phyloP scores from a whole-genome alignment of 2,113 vertebrate genomes.

The Glareola pratincola region DNA sequence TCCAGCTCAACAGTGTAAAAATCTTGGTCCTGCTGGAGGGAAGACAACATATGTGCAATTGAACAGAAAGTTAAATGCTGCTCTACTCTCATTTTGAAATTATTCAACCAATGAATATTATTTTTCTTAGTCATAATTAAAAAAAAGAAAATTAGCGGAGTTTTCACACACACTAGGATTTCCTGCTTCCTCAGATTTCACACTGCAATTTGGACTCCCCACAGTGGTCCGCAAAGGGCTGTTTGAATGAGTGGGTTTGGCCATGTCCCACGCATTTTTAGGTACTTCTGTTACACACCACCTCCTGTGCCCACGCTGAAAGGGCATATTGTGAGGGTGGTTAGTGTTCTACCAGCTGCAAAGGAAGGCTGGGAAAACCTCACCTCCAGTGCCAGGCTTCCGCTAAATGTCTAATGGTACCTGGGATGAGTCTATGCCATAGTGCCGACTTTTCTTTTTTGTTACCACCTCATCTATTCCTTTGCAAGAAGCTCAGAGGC shows the following conservation, averaged over 20 bases:
- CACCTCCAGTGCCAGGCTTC: background rate
- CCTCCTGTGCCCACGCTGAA: background rate
- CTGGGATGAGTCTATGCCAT: background rate
- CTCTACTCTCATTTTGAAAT: background rate
- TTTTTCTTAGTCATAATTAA: background rate
- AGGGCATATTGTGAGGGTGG: background rate
- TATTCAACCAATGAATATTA: background rate
- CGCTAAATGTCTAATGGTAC: background rate
- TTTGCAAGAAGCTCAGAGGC: background rate
- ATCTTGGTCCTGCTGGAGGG: conserved; percentile 84
- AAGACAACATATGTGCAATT: background rate
- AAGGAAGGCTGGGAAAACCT: background rate
- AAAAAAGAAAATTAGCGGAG: background rate
- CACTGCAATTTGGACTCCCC: background rate
- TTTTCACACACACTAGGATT: background rate
- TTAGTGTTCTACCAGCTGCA: background rate
- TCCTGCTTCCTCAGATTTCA: background rate
- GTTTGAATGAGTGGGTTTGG: background rate
- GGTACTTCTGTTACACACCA: background rate
- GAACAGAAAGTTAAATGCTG: background rate
- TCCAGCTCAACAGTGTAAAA: conserved; percentile 97
- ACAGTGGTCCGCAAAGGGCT: background rate
- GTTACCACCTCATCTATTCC: background rate
- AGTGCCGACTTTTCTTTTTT: background rate
- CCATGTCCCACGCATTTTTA: background rate